Evolutionary conservation across 2,797 vertebrate genomes (phyloP), one percentile per base, ranked within the genome.

Genomic region (Xiphophorus birchmanni): DNA sequence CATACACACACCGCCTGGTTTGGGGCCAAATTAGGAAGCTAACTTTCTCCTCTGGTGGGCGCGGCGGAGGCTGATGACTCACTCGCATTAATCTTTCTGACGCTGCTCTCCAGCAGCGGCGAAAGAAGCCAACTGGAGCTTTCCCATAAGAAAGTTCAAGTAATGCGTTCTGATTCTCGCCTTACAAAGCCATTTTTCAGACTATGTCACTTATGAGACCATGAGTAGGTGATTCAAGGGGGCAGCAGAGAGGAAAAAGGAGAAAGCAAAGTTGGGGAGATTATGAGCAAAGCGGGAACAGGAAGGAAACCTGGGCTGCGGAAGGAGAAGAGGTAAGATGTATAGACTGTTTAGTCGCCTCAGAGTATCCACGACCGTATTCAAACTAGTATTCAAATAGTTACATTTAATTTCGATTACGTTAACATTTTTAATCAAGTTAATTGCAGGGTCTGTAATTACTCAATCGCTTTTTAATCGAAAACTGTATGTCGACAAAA

Each of bases 41-140:
- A 84, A 85, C 71, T 75, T 90, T 92, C 85, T 89, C 86, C 84
- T 90, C 81, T 0, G 56, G 84, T 82, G 84, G 81, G 75, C 29
- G 35, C 74, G 15, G 47, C 9, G 0, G 80, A 78, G 77, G 75
- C 78, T 32, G 85, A 89, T 90, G 92, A 91, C 88, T 91, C 90
- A 90, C 37, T 2, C 80, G 72, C 77, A 89, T 86, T 87, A 77
- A 90, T 87, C 80, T 91, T 76, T 80, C 71, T 81, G 82, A 77
- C 73, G 80, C 75, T 73, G 80, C 86, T 78, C 74, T 80, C 65
- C 82, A 54, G 80, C 85, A 87, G 82, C 65, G 23, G 73, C 82
- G 26, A 75, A 40, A 80, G 78, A 23, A 80, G 52, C 85, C 84
- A 89, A 86, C 76, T 75, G 50, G 3, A 81, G 48, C 79, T 83